phyloP scores from a whole-genome alignment of 2,113 vertebrate species.

The Aegithalos caudatus region DNA sequence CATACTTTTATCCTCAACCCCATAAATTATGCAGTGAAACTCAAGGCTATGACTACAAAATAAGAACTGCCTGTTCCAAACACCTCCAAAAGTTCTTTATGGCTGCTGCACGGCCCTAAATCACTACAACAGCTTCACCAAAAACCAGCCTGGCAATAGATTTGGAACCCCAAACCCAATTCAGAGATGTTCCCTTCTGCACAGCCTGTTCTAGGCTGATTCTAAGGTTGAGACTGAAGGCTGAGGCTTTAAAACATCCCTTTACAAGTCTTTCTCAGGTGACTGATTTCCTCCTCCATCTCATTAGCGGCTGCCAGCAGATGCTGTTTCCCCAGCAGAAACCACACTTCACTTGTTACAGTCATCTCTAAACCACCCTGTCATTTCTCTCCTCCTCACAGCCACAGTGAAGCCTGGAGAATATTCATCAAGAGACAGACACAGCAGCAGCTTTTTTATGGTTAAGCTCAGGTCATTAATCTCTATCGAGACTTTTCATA shows the following conservation, averaged over 20 bases:
- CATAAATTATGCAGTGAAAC: neutral
- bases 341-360: neutral
- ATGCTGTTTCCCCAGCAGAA: conserved; percentile 17
- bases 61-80: neutral
- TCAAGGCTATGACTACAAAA: neutral
- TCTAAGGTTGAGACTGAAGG: neutral
- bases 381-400: neutral
- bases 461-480: conserved; percentile 28
- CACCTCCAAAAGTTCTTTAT: neutral
- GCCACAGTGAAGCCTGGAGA: neutral
- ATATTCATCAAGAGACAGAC: neutral
- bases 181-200: neutral
- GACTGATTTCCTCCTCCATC: neutral
- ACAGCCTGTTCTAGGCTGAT: neutral
- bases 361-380: neutral
- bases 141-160: neutral
- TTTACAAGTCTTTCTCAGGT: neutral
- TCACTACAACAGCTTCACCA: neutral
- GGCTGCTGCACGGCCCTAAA: neutral
- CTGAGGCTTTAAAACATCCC: neutral
- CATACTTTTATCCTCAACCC: neutral
- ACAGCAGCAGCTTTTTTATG: neutral
- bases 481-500: neutral
- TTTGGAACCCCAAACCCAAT: neutral
- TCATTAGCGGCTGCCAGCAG: neutral